Evolutionary conservation across 1,140 invertebrate genomes (phyloP), one percentile per base, ranked within the genome.

Genomic region (Eueides isabella): DNA sequence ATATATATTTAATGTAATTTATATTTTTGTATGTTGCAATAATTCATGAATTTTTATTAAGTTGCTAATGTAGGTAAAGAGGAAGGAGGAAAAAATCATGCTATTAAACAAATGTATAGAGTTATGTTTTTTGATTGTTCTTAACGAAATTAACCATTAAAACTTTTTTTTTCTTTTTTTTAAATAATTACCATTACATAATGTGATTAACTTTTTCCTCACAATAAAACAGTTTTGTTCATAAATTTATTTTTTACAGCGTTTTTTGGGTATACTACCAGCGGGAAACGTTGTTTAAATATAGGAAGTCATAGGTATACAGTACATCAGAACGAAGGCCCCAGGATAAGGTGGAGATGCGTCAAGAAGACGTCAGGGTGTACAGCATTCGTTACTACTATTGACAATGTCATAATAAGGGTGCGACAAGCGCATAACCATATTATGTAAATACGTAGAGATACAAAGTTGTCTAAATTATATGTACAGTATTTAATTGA

Each of bases 351-450:
- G 14, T 92, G 90, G 90, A 68, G 88, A 63, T 92, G 90, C 65
- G 75, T 86, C 0, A 89, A 81, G 76, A 92, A 90, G 72, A 84
- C 79, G 6, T 77, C 71, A 1, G 89, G 88, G 0, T 91, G 89
- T 65, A 62, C 72, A 2, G 88, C 89, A 2, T 90, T 90, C 67
- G 84, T 91, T 12, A 84, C 78, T 1, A 92, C 91, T 9, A 87
- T 91, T 26, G 84, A 91, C 29, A 89, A 90, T 62, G 76, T 86
- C 7, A 91, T 92, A n/a, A 83, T 91, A 55, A 82, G 78, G 64
- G 71, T 85, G 7, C 72, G 85, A 33, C 80, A 82, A 23, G 35
- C 78, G 6, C 90, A 92, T 81, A 89, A 90, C 65, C 90, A 91
- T 76, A 2, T 11, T 12, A 55, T 55, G 26, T 55, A 26, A 55